A percentile compares a stretch with the other conserved stretches of the same genome.
phyloP scores from a whole-genome alignment of 2,113 vertebrate species.

The Collichthys lucidus region DNA sequence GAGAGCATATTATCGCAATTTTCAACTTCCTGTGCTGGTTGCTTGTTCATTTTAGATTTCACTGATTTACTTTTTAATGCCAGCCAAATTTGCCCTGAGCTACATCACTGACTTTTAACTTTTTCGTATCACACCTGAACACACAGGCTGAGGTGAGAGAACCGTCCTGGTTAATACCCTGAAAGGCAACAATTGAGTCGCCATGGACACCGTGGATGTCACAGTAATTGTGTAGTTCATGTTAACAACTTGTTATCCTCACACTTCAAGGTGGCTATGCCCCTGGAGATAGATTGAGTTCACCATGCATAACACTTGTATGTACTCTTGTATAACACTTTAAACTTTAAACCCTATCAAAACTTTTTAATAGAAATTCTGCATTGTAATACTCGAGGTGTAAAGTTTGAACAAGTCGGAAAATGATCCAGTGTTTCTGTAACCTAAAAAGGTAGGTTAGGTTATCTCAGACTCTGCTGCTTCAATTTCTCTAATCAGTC shows the following conservation, averaged over 20 bases:
- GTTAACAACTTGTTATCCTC: conserved; percentile 16
- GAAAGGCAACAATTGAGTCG: neutral
- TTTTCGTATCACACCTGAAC: neutral
- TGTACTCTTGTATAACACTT: neutral
- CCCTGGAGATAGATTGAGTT: neutral
- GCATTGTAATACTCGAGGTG: no score
- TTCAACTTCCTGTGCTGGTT: conserved; percentile 11
- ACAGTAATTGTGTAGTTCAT: conserved; percentile 12
- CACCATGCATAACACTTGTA: neutral
- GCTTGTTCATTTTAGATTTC: conserved; percentile 19
- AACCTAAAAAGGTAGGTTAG: neutral
- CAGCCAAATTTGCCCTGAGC: neutral
- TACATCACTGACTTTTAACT: neutral
- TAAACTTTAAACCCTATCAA: neutral
- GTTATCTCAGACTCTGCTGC: neutral
- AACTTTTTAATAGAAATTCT: neutral
- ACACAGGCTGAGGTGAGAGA: neutral
- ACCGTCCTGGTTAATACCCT: neutral
- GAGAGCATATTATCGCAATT: conserved; percentile 17
- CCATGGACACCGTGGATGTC: conserved; percentile 16
- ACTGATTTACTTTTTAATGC: conserved; percentile 15
- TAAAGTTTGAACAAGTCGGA: neutral
- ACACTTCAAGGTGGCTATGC: conserved; percentile 3
- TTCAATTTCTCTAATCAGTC: neutral
- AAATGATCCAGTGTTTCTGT: neutral